A percentile compares a stretch with the other conserved stretches of the same genome.
phyloP scores from a whole-genome alignment of 2,113 vertebrate species.

The Gymnocephalus cernua region DNA sequence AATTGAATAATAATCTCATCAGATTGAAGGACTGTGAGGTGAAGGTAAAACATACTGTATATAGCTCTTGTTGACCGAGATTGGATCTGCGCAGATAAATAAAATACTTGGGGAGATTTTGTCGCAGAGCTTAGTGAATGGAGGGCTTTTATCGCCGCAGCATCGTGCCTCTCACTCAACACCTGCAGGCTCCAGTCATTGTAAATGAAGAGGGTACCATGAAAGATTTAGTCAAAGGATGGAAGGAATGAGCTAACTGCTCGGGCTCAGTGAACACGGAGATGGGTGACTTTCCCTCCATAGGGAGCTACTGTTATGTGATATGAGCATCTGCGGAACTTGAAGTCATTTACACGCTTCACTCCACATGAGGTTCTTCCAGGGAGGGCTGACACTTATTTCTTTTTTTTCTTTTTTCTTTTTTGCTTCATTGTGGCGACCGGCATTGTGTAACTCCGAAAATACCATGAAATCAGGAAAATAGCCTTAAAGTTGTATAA shows the following conservation, averaged over 20 bases:
- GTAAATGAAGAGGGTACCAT: slow-evolving; percentile 73
- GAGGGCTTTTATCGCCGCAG: slow-evolving; percentile 59
- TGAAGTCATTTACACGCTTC: slow-evolving; percentile 46
- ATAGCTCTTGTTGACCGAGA: slow-evolving; percentile 1
- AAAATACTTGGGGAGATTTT: slow-evolving; percentile 41
- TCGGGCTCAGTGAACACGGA: slow-evolving; percentile 72
- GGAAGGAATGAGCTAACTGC: slow-evolving; percentile 72
- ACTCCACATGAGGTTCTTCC: slow-evolving; percentile 37
- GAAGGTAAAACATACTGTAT: neutral
- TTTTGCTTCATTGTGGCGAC: slow-evolving; percentile 23
- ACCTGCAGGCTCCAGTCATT: slow-evolving; percentile 72
- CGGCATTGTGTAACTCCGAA: neutral
- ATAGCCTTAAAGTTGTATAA: neutral
- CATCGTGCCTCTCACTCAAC: slow-evolving; percentile 75
- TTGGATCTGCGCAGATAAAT: slow-evolving; percentile 34
- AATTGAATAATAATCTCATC: neutral
- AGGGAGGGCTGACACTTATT: slow-evolving; percentile 33
- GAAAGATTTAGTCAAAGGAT: slow-evolving; percentile 71
- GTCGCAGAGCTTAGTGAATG: slow-evolving; percentile 22
- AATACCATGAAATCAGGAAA: neutral
- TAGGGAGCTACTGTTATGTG: slow-evolving; percentile 59
- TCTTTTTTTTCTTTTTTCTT: too few relatives aligned
- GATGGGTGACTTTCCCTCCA: slow-evolving; percentile 39
- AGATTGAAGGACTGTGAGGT: neutral
- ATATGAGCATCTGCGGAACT: slow-evolving; percentile 52